Evolutionary conservation across 2,113 vertebrate species (phyloP), one percentile per base, ranked within the genome.

Genomic region (Plecotus auritus): DNA sequence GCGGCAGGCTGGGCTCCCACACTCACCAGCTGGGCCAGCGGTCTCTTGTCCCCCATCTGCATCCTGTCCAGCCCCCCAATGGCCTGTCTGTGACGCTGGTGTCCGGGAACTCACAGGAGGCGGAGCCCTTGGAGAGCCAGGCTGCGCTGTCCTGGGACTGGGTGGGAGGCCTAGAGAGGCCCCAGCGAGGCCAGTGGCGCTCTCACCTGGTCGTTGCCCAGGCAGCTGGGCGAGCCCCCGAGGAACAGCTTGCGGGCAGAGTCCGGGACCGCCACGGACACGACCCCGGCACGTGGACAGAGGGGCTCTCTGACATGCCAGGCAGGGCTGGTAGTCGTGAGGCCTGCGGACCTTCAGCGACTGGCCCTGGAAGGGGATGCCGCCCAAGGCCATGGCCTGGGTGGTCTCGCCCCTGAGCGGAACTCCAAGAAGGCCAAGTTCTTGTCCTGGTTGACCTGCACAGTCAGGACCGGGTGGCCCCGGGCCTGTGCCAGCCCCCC

Each of bases 361-460:
- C 97, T 99, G 99, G 91, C 99, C 99, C 97, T 99, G 99, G 98
- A 99, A 99, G 98, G 99, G 99, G 94, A 99, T 99, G 88, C 99
- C 99, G 91, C 99, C 99, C 85, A 99, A 99, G 26, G 99, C 99
- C 99, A 99, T 99, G 26, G 99, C 99, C 98, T 99, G 99, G 80
- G 99, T 99, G 0, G 99, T 99, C 98, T 99, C 99, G 64, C 99
- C 99, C 99, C 99, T 18, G 99, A 99, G 88, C 99, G 99, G 84
- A 99, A 99, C 99, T 99, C 99, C 94, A 99, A 97, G 95, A 99
- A 99, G 94, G 99, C 99, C 98, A 99, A 99, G 92, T 99, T 99
- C 98, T 99, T 99, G 93, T 99, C 99, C 97, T 99, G 99, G 96
- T 99, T 99, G 91, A 99, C 99, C 98, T 99, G 99, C 90, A 99